Conservation (phyloP, 2,888 invertebrate genomes). For the Labia minor region DNA sequence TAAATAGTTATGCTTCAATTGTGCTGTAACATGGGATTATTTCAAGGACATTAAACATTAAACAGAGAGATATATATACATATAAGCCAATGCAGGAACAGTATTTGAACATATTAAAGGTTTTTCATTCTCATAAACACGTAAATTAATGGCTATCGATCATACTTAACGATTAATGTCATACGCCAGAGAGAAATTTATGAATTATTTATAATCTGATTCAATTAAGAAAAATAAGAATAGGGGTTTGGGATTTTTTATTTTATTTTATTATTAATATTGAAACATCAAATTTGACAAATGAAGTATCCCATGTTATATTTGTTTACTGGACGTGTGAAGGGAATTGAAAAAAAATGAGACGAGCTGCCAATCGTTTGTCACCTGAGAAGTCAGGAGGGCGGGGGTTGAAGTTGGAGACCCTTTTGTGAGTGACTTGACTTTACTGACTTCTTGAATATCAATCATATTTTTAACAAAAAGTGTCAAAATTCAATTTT, state of each 20-base stretch:
- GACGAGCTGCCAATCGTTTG: conserved; percentile 13
- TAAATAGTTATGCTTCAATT: conserved; percentile 13
- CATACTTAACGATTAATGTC: not conserved
- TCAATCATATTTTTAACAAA: conserved; percentile 8
- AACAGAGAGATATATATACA: conserved; percentile 3
- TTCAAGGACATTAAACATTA: not conserved
- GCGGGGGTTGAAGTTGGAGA: not conserved
- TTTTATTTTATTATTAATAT: not conserved
- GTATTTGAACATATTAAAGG: not conserved
- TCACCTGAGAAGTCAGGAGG: not conserved
- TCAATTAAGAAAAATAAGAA: conserved; percentile 1
- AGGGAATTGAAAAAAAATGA: not conserved
- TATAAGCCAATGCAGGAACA: not conserved
- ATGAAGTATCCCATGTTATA: conserved; percentile 6
- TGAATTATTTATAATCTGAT: conserved; percentile 5
- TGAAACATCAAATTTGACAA: conserved; percentile 8
- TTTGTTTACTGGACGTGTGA: not conserved
- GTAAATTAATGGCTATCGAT: conserved; percentile 8
- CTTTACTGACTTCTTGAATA: not conserved
- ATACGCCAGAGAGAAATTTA: not conserved
- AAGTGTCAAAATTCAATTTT: not conserved
- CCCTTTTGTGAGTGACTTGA: conserved; percentile 13
- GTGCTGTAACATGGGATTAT: conserved; percentile 13
- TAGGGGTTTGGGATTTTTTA: too few species aligned
- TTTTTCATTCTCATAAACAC: not conserved